Conservation (phyloP, 2,113 vertebrate species). For the Anthoscopus minutus region DNA sequence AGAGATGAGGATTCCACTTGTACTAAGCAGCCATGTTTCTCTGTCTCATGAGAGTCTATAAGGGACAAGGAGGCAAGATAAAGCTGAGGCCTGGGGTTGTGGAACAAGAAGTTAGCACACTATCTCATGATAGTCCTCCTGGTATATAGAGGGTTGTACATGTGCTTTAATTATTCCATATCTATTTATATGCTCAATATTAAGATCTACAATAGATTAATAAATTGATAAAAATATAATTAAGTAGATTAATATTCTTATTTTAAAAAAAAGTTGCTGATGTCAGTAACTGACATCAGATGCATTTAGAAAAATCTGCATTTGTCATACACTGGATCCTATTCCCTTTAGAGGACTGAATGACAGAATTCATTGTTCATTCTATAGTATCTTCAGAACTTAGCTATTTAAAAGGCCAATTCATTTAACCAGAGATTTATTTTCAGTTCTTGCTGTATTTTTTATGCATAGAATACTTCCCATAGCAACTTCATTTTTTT, state of each 20-base stretch:
- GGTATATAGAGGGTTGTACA: background rate
- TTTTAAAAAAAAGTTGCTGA: background rate
- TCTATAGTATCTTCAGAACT: background rate
- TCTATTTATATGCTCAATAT: background rate
- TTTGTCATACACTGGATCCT: background rate
- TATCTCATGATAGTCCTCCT: background rate
- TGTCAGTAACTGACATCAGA: background rate
- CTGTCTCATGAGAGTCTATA: background rate
- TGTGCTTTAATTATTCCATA: background rate
- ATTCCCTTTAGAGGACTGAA: background rate
- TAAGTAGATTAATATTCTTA: background rate
- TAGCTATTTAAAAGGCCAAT: background rate
- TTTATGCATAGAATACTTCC: background rate
- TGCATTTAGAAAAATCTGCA: background rate
- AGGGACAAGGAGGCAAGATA: background rate
- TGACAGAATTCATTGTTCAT: background rate
- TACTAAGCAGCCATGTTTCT: background rate
- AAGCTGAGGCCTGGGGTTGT: background rate
- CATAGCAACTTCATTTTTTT: background rate
- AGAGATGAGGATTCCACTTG: background rate
- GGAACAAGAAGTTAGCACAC: background rate
- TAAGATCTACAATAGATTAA: background rate
- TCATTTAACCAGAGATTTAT: background rate
- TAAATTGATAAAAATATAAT: background rate
- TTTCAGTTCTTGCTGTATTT: background rate